phyloP scores from a whole-genome alignment of 2,113 vertebrate species.

The Tenrec ecaudatus region DNA sequence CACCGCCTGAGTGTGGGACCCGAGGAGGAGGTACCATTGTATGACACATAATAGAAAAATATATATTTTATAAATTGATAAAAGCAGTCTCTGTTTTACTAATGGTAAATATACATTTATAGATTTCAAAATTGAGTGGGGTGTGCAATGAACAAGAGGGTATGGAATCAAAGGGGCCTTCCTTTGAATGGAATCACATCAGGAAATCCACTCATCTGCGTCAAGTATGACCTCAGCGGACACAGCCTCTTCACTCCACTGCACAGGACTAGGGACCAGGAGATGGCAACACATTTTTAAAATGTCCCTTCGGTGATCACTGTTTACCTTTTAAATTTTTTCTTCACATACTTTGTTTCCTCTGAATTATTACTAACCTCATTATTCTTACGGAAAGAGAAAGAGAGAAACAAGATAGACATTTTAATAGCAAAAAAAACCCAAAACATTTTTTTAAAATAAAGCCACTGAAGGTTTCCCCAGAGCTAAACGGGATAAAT shows the following conservation, averaged over 20 bases:
- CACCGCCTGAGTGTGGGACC: constrained; percentile 88
- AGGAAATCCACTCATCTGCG: constrained; percentile 68
- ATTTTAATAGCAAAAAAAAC: constrained; percentile 20
- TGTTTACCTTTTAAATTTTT: constrained; percentile 1
- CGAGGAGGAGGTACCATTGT: constrained; percentile 73
- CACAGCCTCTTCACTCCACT: constrained; percentile 56
- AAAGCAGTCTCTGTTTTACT: constrained; percentile 54
- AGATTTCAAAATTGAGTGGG: no score
- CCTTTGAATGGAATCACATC: constrained; percentile 66
- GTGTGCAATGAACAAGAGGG: constrained; percentile 56
- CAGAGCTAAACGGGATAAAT: not conserved
- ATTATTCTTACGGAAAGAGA: constrained; percentile 44
- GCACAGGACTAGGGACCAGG: constrained; percentile 64
- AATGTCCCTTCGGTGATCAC: constrained; percentile 30
- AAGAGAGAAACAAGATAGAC: not conserved
- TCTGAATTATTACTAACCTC: constrained; percentile 54
- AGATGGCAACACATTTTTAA: constrained; percentile 67
- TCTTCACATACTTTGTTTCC: not conserved
- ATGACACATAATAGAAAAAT: constrained; percentile 70
- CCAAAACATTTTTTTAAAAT: not conserved
- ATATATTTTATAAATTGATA: constrained; percentile 38
- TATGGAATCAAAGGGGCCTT: constrained; percentile 55
- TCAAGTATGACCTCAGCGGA: constrained; percentile 6
- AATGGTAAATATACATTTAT: not conserved
- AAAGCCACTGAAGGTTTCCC: not conserved